Conservation (phyloP, 2,113 vertebrate species). For the Orcinus orca region DNA sequence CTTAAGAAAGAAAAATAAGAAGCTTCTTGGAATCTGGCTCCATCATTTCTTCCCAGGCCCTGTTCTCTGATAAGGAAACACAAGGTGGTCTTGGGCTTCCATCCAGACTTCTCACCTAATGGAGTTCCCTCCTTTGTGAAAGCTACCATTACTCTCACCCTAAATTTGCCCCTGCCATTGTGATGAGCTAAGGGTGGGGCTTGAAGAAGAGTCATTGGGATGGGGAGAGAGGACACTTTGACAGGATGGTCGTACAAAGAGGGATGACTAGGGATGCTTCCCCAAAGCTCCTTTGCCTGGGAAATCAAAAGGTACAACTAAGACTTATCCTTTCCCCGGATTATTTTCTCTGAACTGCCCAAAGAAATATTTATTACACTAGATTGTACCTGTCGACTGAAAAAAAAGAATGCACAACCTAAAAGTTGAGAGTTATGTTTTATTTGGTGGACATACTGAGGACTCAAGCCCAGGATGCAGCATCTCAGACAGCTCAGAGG, state of each 20-base stretch:
- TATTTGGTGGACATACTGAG: not conserved
- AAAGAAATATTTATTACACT: not conserved
- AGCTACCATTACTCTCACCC: rapidly evolving
- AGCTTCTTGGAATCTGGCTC: not conserved
- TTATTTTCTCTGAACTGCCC: not conserved
- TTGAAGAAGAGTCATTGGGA: not conserved
- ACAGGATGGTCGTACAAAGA: rapidly evolving
- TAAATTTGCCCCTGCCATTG: rapidly evolving
- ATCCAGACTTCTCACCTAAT: not conserved
- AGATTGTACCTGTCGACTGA: not conserved
- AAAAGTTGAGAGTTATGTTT: not conserved
- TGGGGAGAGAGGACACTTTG: not conserved
- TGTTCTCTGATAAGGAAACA: not conserved
- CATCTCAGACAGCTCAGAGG: not conserved
- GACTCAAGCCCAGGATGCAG: not conserved
- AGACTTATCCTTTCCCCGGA: not conserved
- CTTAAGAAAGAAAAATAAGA: not conserved
- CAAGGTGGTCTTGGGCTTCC: rapidly evolving
- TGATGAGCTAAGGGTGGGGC: rapidly evolving
- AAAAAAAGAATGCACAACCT: not conserved
- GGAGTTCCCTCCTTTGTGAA: not conserved
- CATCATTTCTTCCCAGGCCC: rapidly evolving
- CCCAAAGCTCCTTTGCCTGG: not conserved
- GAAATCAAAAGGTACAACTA: not conserved
- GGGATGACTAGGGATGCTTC: not conserved